These are phyloP conservation scores for Tuta absoluta DNA, from an alignment of 2,888 invertebrate genomes.

Conservation along the genomic window DNA sequence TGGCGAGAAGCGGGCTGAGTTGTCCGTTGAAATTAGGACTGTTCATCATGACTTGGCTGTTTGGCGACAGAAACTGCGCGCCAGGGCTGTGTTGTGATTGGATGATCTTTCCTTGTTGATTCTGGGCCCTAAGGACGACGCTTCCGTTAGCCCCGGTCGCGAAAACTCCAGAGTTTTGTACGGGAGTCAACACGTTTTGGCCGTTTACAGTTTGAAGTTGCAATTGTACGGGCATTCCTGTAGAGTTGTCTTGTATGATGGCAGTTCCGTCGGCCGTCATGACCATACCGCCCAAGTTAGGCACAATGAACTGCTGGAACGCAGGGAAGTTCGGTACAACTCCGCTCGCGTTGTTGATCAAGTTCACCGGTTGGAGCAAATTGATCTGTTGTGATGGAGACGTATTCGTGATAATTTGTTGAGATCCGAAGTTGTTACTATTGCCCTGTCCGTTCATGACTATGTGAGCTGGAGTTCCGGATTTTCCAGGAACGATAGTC, in stretches of 20 bases:
- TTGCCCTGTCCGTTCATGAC: constrained; percentile 88
- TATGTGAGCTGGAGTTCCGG: constrained; percentile 86
- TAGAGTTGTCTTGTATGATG: constrained; percentile 86
- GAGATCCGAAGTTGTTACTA: constrained; percentile 82
- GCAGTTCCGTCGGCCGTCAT: constrained; percentile 91
- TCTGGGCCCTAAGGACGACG: constrained; percentile 89
- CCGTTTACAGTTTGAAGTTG: constrained; percentile 91
- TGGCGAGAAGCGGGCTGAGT: constrained; percentile 88
- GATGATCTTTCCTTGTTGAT: constrained; percentile 86
- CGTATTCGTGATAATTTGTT: constrained; percentile 84
- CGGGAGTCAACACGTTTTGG: constrained; percentile 87
- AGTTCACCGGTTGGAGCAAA: constrained; percentile 89
- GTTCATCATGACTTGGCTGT: constrained; percentile 88
- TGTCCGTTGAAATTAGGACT: constrained; percentile 88
- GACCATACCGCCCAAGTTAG: constrained; percentile 90
- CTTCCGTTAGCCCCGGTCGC: constrained; percentile 86
- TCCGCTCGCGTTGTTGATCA: constrained; percentile 86
- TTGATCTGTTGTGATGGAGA: constrained; percentile 84
- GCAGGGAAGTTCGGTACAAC: constrained; percentile 89
- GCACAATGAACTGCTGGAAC: constrained; percentile 91
- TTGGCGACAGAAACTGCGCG: constrained; percentile 88
- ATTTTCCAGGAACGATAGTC: constrained; percentile 89
- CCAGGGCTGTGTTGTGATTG: constrained; percentile 85
- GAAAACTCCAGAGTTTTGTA: constrained; percentile 84
- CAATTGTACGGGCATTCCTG: constrained; percentile 85